phyloP scores from a whole-genome alignment of 2,113 vertebrate genomes.

The Ailurus styani region DNA sequence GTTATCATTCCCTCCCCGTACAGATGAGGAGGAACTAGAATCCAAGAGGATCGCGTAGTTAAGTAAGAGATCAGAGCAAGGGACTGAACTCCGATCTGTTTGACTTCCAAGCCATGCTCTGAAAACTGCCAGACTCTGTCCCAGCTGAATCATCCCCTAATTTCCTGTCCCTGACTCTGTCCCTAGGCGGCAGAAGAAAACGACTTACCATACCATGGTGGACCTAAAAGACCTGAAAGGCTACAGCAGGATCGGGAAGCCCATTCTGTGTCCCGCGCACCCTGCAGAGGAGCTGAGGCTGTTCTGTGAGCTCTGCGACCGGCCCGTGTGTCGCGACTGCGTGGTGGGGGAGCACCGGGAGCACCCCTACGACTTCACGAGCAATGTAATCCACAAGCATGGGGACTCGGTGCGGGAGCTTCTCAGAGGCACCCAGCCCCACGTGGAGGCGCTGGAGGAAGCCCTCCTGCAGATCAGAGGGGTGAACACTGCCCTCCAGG shows the following conservation, averaged over 20 bases:
- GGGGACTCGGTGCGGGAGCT: conserved; percentile 85
- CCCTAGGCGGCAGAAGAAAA: conserved; percentile 92
- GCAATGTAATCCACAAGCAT: conserved; percentile 82
- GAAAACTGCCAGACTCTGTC: not conserved
- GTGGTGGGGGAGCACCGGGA: conserved; percentile 84
- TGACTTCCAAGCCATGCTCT: not conserved
- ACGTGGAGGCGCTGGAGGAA: conserved; percentile 79
- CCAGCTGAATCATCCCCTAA: not conserved
- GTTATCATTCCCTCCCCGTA: not conserved
- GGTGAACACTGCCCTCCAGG: conserved; percentile 75
- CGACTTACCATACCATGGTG: conserved; percentile 82
- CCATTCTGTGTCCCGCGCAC: conserved; percentile 86
- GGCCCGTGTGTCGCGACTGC: conserved; percentile 88
- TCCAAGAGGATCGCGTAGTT: not conserved
- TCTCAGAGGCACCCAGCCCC: conserved; percentile 83
- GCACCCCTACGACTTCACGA: conserved; percentile 82
- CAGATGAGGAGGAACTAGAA: not conserved
- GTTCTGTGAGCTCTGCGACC: conserved; percentile 92
- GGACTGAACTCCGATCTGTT: not conserved
- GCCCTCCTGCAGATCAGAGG: conserved; percentile 80
- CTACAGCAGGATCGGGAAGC: conserved; percentile 78
- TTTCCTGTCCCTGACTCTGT: not conserved
- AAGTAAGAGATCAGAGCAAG: not conserved
- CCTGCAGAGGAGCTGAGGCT: conserved; percentile 88
- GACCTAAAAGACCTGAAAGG: conserved; percentile 83